A percentile compares a stretch with the other conserved stretches of the same genome.
These are phyloP conservation scores for Hypocryptadius cinnamomeus DNA, from an alignment of 2,113 vertebrate species.

Conservation along the genomic window DNA sequence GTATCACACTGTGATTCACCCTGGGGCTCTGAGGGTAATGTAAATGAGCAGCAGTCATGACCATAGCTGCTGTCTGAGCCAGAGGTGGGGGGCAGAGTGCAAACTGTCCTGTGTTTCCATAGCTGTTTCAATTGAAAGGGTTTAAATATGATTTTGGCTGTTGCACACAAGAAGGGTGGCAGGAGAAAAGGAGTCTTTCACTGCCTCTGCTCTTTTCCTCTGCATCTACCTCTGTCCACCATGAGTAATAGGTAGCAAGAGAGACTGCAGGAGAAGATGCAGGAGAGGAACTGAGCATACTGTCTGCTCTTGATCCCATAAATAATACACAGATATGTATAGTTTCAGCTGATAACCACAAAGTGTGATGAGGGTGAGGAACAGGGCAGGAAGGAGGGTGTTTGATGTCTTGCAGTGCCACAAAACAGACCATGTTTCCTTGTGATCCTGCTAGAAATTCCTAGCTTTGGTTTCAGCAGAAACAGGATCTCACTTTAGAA, in stretches of 20 bases:
- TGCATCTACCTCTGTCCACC: neutral
- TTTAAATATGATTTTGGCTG: neutral
- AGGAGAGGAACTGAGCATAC: neutral
- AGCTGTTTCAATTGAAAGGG: neutral
- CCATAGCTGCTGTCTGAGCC: neutral
- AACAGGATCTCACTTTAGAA: neutral
- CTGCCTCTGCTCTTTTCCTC: neutral
- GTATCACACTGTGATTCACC: neutral
- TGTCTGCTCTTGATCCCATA: neutral
- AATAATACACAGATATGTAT: neutral
- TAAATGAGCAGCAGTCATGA: neutral
- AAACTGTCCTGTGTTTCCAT: neutral
- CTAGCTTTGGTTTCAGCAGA: neutral
- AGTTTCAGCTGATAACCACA: neutral
- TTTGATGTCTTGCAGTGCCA: neutral
- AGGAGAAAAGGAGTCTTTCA: neutral
- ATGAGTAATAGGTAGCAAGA: neutral
- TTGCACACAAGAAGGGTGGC: neutral
- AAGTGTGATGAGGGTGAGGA: neutral
- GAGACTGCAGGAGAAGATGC: neutral
- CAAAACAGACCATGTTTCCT: accelerated
- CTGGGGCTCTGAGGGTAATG: neutral
- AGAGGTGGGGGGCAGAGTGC: accelerated
- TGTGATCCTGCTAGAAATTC: neutral
- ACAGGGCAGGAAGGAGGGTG: neutral